Base-by-base conservation (phyloP, 2,113 vertebrate genomes). In the Callopanchax toddi region DNA sequence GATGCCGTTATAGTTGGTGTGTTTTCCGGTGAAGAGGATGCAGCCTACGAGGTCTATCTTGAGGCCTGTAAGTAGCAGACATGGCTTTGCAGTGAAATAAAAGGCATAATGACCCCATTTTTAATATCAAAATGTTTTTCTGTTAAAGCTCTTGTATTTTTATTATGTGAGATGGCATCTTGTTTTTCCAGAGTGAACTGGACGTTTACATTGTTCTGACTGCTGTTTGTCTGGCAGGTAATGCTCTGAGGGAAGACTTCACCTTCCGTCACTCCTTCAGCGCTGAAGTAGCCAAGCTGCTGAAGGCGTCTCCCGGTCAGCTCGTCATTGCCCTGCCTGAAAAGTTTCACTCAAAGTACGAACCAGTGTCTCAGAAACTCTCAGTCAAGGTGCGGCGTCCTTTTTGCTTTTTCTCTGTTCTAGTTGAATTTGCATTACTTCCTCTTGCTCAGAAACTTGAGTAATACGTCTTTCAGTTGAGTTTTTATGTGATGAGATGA, bases 221-320 rank as follows among this genome's bases (percentile, higher is more conserved):
- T 57, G 17, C 16, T 32, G 11, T 66, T 48, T 44, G 49, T 44
- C 20, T 40, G 44, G 22, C 74, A 99, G 97, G 96, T 76, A 96
- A 99, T 2, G 12, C 56, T 1, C 77, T 99, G 79, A 91, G 97
- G 82, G 97, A 99, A 62, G 96, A 99, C 80, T 99, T 94, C 84
- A 95, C 91, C 17, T 98, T 98, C 77, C 89, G 95, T 64, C 97
- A 99, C 78, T 92, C 95, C 18, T 98, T 98, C 88, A 96, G 88
- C 75, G 76, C 70, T 0, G 95, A 98, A 48, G 91, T 98, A 48
- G 87, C 91, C 25, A 95, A 93, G 62, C 88, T 94, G 23, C 61
- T 99, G 61, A 96, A 97, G 81, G 91, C 67, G 0, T 92, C 94
- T 25, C 85, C 89, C 0, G 93, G 94, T 57, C 94, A 95, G 60